Evolutionary conservation across 2,113 vertebrate genomes (phyloP).

Genomic region (Thomomys bottae): DNA sequence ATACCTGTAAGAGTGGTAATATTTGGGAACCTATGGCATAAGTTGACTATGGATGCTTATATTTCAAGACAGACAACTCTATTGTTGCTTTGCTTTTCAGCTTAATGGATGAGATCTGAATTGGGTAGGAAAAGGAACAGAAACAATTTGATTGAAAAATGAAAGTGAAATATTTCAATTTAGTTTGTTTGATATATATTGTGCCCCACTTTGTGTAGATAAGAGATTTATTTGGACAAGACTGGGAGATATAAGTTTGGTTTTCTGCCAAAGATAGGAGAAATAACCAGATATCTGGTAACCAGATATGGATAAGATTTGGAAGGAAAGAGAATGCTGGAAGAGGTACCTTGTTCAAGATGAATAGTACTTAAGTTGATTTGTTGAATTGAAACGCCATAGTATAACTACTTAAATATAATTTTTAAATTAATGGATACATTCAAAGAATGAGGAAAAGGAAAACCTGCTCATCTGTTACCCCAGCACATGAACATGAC

Average conservation of each 20-base stretch:
- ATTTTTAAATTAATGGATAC: not conserved
- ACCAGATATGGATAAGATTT: too few species aligned
- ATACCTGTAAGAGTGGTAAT: not conserved
- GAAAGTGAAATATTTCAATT: not conserved
- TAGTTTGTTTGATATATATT: slow-evolving; percentile 5
- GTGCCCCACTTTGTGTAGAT: not conserved
- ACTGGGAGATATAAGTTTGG: not conserved
- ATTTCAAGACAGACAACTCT: not conserved
- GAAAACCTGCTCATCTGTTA: not conserved
- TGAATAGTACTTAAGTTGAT: too few species aligned
- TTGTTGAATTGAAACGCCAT: too few species aligned
- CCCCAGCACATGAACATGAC: not conserved
- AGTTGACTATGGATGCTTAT: not conserved
- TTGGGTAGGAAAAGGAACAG: not conserved
- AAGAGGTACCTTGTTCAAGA: too few species aligned
- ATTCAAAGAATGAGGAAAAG: not conserved
- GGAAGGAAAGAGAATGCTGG: too few species aligned
- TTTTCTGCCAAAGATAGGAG: not conserved
- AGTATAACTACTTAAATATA: too few species aligned
- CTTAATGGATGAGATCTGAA: not conserved
- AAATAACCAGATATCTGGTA: not conserved
- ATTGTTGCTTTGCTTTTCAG: not conserved
- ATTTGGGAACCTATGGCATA: not conserved
- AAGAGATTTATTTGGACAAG: not conserved
- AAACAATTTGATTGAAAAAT: slow-evolving; percentile 9